Evolutionary conservation across 2,113 vertebrate genomes (phyloP), one percentile per base, ranked within the genome.

Genomic region (Hyla sarda): DNA sequence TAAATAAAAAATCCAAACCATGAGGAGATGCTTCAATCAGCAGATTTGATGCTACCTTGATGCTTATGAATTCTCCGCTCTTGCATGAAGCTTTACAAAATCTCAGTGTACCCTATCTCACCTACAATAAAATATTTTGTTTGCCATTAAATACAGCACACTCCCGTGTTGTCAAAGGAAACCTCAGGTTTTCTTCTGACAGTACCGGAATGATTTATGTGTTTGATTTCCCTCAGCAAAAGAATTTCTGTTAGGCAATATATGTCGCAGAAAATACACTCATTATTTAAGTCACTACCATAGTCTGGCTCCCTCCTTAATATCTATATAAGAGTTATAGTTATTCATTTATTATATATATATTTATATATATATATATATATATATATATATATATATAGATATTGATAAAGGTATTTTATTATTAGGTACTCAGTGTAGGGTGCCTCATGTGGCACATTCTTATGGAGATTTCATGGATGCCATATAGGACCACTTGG

Each of bases 101-200:
- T 34, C 41, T 30, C 1, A n/a, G 34, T 1, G 2, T 8, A 60
- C 25, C 78, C 41, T 45, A 81, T 45, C 37, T 5, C 56, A 50
- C 54, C 90, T 86, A 89, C 88, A 90, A 89, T 92, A 87, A 91
- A 94, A 89, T 88, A 88, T 92, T 93, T 92, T 85, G 88, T 74
- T 90, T 92, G 93, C 94, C 92, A 93, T 62, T 34, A 90, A 88
- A 85, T 23, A 88, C 93, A 90, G 90, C 88, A 45, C 21, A 54
- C 71, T 69, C 34, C 34, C 0, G 23, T 5, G 17, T 1, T 65
- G 72, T 77, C 72, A 75, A 28, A 47, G 32, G 52, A 58, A 65
- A 76, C 37, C 34, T 48, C 56, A 21, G 83, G 28, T 76, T 84
- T 76, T 23, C 72, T 47, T 17, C 60, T 65, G 83, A 84, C 83